A percentile compares a stretch with the other conserved stretches of the same genome.
Evolutionary conservation across 2,113 vertebrate genomes (phyloP).

Genomic region (Nothocercus julius): DNA sequence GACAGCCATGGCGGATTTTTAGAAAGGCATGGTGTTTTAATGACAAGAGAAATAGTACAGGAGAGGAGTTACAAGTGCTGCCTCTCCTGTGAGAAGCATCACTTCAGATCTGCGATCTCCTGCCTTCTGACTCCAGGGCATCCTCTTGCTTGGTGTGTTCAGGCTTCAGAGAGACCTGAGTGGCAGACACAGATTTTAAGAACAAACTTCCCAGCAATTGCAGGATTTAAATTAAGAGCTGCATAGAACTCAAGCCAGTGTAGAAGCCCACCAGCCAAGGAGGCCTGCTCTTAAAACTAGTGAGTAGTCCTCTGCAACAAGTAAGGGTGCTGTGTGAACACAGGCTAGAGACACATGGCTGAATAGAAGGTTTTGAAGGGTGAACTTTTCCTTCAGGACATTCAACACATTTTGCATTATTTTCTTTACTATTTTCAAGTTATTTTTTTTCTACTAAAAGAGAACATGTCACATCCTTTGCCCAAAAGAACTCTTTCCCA

Average conservation of each 20-base stretch:
- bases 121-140: not conserved
- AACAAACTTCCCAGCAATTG: not conserved
- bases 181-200: not conserved
- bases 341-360: not conserved
- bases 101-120: not conserved
- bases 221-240: not conserved
- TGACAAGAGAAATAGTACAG: not conserved
- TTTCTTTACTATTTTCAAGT: not conserved
- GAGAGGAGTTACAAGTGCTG: not conserved
- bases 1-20: not conserved
- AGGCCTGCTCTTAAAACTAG: not conserved
- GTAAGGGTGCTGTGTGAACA: not conserved
- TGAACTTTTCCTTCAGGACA: not conserved
- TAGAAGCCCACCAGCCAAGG: not conserved
- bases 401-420: not conserved
- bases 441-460: not conserved
- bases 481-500: not conserved
- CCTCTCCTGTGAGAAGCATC: not conserved
- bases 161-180: not conserved
- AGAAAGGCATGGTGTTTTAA: not conserved
- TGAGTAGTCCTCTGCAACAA: not conserved
- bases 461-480: not conserved
- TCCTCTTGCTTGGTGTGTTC: not conserved
- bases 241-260: not conserved
- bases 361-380: not conserved